Conservation (phyloP, 2,113 vertebrate genomes). For the Pedetes capensis region DNA sequence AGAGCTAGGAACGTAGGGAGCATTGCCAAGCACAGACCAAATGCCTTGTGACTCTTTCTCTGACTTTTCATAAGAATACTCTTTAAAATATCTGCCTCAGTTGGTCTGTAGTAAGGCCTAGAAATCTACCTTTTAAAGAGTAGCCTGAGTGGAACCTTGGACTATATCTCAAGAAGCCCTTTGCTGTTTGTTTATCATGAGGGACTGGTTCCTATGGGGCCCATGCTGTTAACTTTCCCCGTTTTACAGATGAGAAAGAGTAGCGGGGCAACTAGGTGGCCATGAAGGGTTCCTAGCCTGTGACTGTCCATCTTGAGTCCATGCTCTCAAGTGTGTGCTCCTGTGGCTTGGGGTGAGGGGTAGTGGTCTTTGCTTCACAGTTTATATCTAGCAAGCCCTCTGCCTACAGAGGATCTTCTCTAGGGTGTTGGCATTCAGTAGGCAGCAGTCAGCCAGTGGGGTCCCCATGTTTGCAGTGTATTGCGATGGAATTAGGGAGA, state of each 20-base stretch:
- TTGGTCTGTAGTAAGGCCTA: not conserved
- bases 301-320: not conserved
- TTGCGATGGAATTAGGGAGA: not conserved
- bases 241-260: not conserved
- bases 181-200: not conserved
- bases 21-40: not conserved
- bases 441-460: not conserved
- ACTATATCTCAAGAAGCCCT: not conserved
- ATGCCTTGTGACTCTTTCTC: not conserved
- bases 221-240: not conserved
- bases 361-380: not conserved
- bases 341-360: not conserved
- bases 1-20: not conserved
- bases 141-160: not conserved
- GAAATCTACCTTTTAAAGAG: not conserved
- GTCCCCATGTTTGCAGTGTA: not conserved
- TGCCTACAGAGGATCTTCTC: not conserved
- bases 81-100: not conserved
- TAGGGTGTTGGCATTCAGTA: not conserved
- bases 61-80: not conserved
- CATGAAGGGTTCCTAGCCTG: not conserved
- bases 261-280: not conserved
- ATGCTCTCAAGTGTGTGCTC: not conserved
- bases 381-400: not conserved
- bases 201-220: not conserved